Evolutionary conservation across 2,888 invertebrate species (phyloP), one percentile per base, ranked within the genome.

Genomic region (Leptogaster cylindrica): DNA sequence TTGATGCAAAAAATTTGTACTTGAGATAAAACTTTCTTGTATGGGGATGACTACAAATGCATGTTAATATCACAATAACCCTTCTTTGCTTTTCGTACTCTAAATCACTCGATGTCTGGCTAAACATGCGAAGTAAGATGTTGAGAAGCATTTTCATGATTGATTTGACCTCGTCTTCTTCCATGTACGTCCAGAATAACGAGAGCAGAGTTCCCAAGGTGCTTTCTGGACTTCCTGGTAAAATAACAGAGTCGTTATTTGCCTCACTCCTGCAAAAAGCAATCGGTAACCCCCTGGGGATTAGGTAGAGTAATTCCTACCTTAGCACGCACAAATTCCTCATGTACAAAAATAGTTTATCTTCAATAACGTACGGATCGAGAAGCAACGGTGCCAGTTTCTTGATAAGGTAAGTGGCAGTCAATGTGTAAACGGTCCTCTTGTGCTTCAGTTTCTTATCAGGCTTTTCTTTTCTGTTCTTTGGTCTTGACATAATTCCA

Each of bases 321-420:
- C 75, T 73, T 18, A 73, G 58, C n/a, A 73, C 74, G 70, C 75
- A 75, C 70, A 79, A 72, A 48, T 74, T 73, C 7, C 72, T 70
- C 7, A 81, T 74, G 50, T 77, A 74, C 0, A 87, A 85, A 36
- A 92, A 80, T 65, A 92, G 81, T 69, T 88, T 86, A 7, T 85
- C 84, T 64, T 92, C 89, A 18, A 89, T 87, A 12, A 92, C 84
- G 75, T 90, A 92, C 0, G 89, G 84, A 41, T 87, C 81, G 1
- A 85, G 84, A 28, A 91, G 78, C 2, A 86, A 78, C 2, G 84
- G 83, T 0, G 87, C 86, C 25, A 91, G 75, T 69, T 87, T 85
- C 44, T 86, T 84, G 7, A 88, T 81, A 2, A 90, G 78, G 28
- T 85, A 71, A 0, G 85, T 80, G 4, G 84, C 80, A 31, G 86